Evolutionary conservation across 1,140 invertebrate genomes (phyloP).

Genomic region (Aethina tumida): DNA sequence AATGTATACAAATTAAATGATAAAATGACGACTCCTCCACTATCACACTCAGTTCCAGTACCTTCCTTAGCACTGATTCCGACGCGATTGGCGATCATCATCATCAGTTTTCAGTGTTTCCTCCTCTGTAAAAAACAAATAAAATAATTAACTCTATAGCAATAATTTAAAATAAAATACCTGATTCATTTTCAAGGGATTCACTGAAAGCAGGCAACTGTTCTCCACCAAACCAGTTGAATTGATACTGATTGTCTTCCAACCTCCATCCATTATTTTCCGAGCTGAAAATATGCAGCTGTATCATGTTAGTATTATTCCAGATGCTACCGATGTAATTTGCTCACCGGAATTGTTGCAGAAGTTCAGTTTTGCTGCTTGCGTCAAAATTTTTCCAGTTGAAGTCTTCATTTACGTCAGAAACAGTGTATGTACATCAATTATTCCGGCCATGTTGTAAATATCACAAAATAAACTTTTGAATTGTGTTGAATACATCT

Average conservation of each 20-base stretch:
- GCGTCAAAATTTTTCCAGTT: conserved; percentile 27
- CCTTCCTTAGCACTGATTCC: too few relatives aligned
- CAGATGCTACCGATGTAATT: conserved; percentile 27
- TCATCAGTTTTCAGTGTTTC: too few relatives aligned
- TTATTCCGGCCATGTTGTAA: too few relatives aligned
- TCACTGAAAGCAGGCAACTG: conserved; percentile 16
- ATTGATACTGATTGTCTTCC: conserved; percentile 16
- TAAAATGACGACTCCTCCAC: too few relatives aligned
- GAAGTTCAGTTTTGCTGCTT: conserved; percentile 24
- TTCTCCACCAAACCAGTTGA: conserved; percentile 20
- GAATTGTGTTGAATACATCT: too few relatives aligned
- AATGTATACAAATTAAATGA: not conserved
- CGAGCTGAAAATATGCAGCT: conserved; percentile 13
- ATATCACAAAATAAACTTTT: too few relatives aligned
- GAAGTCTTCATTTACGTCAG: conserved; percentile 23
- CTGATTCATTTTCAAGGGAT: conserved; percentile 15
- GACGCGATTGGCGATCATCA: too few relatives aligned
- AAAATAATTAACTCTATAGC: conserved; percentile 11
- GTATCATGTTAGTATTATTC: conserved; percentile 20
- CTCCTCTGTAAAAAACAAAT: conserved; percentile 14
- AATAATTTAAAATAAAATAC: conserved; percentile 14
- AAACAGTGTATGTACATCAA: conserved; percentile 22
- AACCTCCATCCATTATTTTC: conserved; percentile 17
- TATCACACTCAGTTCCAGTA: too few relatives aligned
- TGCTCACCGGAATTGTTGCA: conserved; percentile 26